These are phyloP conservation scores for Pygocentrus nattereri DNA, from an alignment of 2,797 vertebrate species.

Conservation along the genomic window DNA sequence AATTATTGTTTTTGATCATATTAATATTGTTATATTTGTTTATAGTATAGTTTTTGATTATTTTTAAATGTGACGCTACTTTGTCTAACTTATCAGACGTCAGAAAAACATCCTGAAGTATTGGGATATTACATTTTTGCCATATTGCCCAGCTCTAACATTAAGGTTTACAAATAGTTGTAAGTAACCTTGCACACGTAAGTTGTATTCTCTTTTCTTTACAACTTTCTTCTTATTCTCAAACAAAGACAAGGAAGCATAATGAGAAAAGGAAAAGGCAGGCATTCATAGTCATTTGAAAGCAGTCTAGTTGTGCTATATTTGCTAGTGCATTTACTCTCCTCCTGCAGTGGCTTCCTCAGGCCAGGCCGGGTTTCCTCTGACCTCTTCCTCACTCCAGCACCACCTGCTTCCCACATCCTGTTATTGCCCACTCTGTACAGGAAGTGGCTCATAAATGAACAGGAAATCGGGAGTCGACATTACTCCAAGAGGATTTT, in stretches of 20 bases:
- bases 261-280: neutral
- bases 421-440: slow-evolving; percentile 60
- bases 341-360: slow-evolving; percentile 48
- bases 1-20: no score
- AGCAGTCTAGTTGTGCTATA: neutral
- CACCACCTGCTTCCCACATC: slow-evolving; percentile 68
- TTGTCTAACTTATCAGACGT: no score
- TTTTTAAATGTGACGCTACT: no score
- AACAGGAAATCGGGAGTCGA: slow-evolving; percentile 51
- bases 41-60: no score
- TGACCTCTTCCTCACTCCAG: slow-evolving; percentile 55
- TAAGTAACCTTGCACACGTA: neutral
- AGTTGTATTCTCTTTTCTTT: neutral
- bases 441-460: slow-evolving; percentile 62
- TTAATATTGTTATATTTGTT: no score
- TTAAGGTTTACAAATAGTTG: no score
- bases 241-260: slow-evolving; percentile 8
- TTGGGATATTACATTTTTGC: no score
- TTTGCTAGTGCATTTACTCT: neutral
- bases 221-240: neutral
- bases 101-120: no score
- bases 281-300: neutral
- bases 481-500: slow-evolving; percentile 27
- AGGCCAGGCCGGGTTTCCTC: slow-evolving; percentile 56
- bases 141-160: no score